Percentiles rank a stretch among this genome's conserved stretches.
phyloP scores from a whole-genome alignment of 2,113 vertebrate genomes.

The Brachyhypopomus gauderio region DNA sequence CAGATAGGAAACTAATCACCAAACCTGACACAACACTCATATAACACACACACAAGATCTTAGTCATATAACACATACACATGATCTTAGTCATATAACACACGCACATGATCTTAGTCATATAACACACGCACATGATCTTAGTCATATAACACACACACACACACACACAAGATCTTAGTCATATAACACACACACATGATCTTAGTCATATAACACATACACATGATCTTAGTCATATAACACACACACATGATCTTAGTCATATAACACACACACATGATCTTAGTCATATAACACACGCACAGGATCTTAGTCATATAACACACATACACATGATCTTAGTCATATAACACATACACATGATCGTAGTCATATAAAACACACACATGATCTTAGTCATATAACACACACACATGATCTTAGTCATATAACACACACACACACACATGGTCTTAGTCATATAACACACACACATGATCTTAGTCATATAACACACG shows the following conservation, averaged over 20 bases:
- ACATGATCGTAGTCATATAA: background rate
- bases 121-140: background rate
- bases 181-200: background rate
- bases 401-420: background rate
- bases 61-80: background rate
- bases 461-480: background rate
- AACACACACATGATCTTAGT: background rate
- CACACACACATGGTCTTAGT: background rate
- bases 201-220: background rate
- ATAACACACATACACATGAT: too few relatives aligned
- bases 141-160: too few relatives aligned
- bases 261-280: too few relatives aligned
- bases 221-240: background rate
- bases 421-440: background rate
- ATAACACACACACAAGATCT: background rate
- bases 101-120: background rate
- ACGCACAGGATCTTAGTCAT: background rate
- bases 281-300: background rate
- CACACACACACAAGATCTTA: too few relatives aligned
- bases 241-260: background rate
- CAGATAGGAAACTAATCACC: background rate
- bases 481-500: background rate
- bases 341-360: background rate
- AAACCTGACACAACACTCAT: constrained; percentile 22
- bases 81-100: background rate